Conservation (phyloP, 2,797 vertebrate genomes). For the Catamblyrhynchus diadema region DNA sequence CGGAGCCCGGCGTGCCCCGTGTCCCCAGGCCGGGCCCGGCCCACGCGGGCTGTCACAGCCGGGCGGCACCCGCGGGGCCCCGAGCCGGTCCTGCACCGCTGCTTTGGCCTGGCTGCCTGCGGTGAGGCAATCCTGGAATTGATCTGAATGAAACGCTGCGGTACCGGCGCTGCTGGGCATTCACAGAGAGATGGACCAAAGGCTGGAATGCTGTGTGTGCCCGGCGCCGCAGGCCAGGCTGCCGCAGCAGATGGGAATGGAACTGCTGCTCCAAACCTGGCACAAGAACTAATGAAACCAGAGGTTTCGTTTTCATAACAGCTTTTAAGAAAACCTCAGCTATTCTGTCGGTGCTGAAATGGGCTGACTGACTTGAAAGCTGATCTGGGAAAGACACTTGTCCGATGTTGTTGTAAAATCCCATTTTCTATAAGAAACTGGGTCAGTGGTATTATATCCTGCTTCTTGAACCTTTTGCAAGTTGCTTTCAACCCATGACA, state of each 20-base stretch:
- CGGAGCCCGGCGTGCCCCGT: background rate
- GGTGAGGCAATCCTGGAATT: fast-evolving
- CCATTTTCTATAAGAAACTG: background rate
- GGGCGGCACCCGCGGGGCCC: background rate
- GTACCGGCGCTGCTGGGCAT: fast-evolving
- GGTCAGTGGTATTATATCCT: background rate
- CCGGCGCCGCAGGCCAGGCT: background rate
- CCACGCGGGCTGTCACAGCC: background rate
- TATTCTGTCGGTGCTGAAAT: fast-evolving
- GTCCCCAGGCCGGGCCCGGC: background rate
- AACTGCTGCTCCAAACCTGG: background rate
- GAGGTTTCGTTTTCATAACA: background rate
- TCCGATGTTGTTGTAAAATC: background rate
- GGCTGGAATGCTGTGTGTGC: fast-evolving
- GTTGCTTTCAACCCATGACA: background rate
- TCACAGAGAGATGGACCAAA: fast-evolving
- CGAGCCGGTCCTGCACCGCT: background rate
- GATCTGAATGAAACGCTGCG: background rate
- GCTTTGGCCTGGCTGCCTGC: fast-evolving
- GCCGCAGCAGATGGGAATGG: background rate
- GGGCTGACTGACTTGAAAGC: background rate
- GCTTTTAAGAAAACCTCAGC: background rate
- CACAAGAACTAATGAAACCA: background rate
- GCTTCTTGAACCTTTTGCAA: background rate
- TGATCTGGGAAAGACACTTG: background rate